phyloP scores from a whole-genome alignment of 2,797 vertebrate species.

The Sternotherus odoratus region DNA sequence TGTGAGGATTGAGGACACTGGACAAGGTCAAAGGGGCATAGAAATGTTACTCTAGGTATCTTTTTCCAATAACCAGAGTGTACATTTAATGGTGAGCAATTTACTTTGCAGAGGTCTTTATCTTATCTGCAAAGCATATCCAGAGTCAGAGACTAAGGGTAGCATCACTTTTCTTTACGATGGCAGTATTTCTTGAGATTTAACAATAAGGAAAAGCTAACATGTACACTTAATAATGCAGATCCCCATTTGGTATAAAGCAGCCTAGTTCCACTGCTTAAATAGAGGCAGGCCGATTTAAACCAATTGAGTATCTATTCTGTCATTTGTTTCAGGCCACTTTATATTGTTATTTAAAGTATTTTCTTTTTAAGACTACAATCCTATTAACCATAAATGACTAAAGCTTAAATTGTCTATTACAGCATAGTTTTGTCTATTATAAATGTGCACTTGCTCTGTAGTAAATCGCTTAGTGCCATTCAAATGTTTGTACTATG shows the following conservation, averaged over 20 bases:
- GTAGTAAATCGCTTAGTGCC: background rate
- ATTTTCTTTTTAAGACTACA: background rate
- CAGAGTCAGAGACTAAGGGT: background rate
- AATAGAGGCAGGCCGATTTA: background rate
- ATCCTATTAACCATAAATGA: background rate
- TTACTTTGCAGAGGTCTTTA: background rate
- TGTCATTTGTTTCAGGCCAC: background rate
- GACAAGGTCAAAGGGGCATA: background rate
- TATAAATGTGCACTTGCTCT: background rate
- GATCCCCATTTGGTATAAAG: background rate
- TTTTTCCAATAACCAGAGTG: background rate
- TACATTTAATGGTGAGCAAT: background rate
- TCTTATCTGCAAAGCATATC: background rate
- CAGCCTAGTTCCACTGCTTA: background rate
- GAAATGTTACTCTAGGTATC: background rate
- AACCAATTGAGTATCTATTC: background rate
- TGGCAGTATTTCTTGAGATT: background rate
- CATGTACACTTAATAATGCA: background rate
- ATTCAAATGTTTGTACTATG: constrained; percentile 22
- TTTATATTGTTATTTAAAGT: background rate
- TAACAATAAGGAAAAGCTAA: background rate
- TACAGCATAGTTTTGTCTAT: background rate
- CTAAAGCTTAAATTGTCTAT: background rate
- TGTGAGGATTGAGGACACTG: background rate
- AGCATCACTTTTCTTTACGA: background rate